Base-by-base conservation (phyloP, 2,888 invertebrate species). In the Melieria crassipennis region DNA sequence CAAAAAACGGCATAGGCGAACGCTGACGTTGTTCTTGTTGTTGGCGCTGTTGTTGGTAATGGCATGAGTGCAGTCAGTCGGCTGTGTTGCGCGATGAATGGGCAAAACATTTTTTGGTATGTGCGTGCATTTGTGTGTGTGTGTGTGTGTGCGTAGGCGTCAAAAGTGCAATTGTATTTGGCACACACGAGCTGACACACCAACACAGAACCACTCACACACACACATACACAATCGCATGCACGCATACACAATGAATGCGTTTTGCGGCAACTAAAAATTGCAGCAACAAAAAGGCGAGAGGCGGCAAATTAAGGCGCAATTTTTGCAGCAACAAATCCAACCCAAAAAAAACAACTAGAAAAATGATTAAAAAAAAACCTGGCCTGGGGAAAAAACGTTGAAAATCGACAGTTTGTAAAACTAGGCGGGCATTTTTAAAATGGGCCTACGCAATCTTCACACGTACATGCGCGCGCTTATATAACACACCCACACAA, bases 181-280 rank as follows among this genome's bases (percentile, higher is more conserved):
- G 30, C 30, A 30, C 30, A 30, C 30, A 30, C 30, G 30, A 30
- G 30, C 30, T 30, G 30, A 30, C 30, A 30, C 30, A 30, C 30
- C 30, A 30, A 30, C 30, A 30, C 30, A 30, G 42, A 43, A 10
- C 58, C 10, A 52, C 43, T 11, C 42, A n/a, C 55, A 60, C 62
- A 62, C 69, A 62, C 55, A 56, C 67, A 63, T 11, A 45, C 56
- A 69, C 55, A 58, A 4, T 16, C 52, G 72, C 68, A 69, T 55
- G 10, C 61, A 65, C 9, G 16, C 46, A 10, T 46, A 52, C 16
- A 43, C 16, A 61, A 57, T 16, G 13, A 57, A 50, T 61, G 60
- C 56, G 13, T 58, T n/a, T 43, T 7, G 10, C 57, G 30, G 30
- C 30, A 30, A 30, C 30, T 30, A 30, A 30, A 30, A 16, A 9